Evolutionary conservation across 2,113 vertebrate genomes (phyloP).

Genomic region (Ailuropoda melanoleuca): DNA sequence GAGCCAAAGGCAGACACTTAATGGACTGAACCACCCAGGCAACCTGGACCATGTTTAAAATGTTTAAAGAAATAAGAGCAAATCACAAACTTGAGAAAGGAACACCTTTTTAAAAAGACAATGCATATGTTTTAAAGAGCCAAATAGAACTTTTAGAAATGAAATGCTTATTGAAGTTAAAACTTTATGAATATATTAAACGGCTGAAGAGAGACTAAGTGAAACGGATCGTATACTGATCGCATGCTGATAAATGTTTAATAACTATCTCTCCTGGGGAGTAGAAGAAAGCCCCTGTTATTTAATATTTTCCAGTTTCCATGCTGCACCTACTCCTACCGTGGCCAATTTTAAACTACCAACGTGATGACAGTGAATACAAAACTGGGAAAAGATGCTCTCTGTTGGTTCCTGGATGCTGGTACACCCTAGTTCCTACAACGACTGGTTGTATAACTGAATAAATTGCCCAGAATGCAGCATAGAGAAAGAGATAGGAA

Average conservation of each 20-base stretch:
- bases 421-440: neutral
- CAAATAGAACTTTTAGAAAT: neutral
- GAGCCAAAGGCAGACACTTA: too few species aligned
- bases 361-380: neutral
- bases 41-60: neutral
- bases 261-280: neutral
- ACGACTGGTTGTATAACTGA: neutral
- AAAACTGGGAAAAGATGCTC: neutral
- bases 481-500: neutral
- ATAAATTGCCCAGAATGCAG: neutral
- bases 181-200: constrained; percentile 18
- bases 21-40: too few species aligned
- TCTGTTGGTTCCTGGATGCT: neutral
- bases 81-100: neutral
- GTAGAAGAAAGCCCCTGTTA: neutral
- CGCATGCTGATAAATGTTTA: neutral
- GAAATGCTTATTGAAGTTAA: constrained; percentile 35
- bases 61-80: constrained; percentile 9
- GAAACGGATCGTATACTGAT: neutral
- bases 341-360: neutral
- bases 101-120: neutral
- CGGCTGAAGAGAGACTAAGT: neutral
- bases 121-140: neutral
- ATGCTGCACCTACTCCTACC: neutral
- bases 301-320: neutral